These are phyloP conservation scores for Argyra leucocephala DNA, from an alignment of 2,888 invertebrate species.

Conservation along the genomic window DNA sequence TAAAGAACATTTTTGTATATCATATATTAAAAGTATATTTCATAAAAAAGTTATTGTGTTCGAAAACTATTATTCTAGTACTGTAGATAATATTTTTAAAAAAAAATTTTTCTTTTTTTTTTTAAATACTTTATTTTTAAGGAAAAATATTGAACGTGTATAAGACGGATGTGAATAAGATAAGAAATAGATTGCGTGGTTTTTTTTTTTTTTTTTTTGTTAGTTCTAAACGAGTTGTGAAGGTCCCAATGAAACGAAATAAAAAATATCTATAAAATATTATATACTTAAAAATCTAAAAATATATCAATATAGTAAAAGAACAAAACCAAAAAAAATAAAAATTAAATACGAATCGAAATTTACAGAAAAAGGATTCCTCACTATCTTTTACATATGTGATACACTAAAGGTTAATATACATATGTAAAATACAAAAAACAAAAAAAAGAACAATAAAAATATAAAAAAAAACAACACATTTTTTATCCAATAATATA, in stretches of 20 bases:
- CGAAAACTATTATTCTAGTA: too few relatives aligned
- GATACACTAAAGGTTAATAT: conserved; percentile 13
- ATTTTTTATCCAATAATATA: conserved; percentile 1
- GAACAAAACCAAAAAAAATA: conserved; percentile 9
- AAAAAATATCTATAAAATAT: conserved; percentile 26
- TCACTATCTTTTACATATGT: conserved; percentile 10
- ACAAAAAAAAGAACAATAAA: conserved; percentile 11
- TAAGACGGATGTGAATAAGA: conserved; percentile 12
- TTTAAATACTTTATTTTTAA: not conserved
- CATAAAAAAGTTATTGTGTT: too few relatives aligned
- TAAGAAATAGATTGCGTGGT: conserved; percentile 13
- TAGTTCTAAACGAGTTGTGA: conserved; percentile 1
- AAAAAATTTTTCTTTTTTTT: not conserved
- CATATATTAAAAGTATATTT: too few relatives aligned
- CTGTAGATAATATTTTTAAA: too few relatives aligned
- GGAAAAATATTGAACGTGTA: conserved; percentile 3
- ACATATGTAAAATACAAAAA: conserved; percentile 9
- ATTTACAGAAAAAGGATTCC: conserved; percentile 16
- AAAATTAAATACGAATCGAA: conserved; percentile 12
- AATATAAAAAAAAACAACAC: conserved; percentile 9
- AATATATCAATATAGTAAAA: conserved; percentile 29
- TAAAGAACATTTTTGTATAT: too few relatives aligned
- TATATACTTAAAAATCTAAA: conserved; percentile 26
- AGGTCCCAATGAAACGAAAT: not conserved
- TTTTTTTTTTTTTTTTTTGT: not conserved